A percentile compares a stretch with the other conserved stretches of the same genome.
Conservation (phyloP, 2,113 vertebrate species). For the Eulacestoma nigropectus region DNA sequence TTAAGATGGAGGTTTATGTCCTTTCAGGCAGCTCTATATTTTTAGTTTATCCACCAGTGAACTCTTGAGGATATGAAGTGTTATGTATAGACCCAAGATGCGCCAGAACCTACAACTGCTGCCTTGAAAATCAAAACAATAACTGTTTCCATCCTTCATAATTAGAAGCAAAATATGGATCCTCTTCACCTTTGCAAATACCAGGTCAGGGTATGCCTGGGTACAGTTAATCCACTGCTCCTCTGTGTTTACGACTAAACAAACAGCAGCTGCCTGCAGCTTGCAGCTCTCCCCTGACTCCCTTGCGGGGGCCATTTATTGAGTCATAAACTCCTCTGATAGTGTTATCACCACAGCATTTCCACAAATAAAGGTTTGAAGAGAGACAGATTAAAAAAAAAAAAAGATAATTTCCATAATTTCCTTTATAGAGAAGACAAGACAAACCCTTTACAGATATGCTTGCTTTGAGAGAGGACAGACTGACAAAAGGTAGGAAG, state of each 20-base stretch:
- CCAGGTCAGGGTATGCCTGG: background rate
- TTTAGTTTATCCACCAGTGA: slow-evolving; percentile 24
- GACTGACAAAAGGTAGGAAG: background rate
- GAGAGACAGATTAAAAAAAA: background rate
- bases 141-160: background rate
- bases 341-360: slow-evolving; percentile 28
- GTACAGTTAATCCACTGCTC: slow-evolving; percentile 47
- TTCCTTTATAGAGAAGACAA: background rate
- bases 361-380: slow-evolving; percentile 32
- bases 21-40: slow-evolving; percentile 37
- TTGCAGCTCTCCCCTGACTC: background rate
- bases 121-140: background rate
- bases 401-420: background rate
- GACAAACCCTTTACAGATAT: background rate
- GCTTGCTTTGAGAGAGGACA: background rate
- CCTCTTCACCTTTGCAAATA: slow-evolving; percentile 45
- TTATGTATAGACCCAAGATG: background rate
- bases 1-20: background rate
- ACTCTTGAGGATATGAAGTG: background rate
- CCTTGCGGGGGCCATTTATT: slow-evolving; percentile 49
- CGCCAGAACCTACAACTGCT: background rate
- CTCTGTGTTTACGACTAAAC: slow-evolving; percentile 43
- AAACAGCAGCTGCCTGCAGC: slow-evolving; percentile 62
- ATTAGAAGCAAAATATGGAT: slow-evolving; percentile 29
- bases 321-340: slow-evolving; percentile 56